Percentiles rank a stretch among this genome's conserved stretches.
Evolutionary conservation across 2,113 vertebrate genomes (phyloP).

Genomic region (Tautogolabrus adspersus): DNA sequence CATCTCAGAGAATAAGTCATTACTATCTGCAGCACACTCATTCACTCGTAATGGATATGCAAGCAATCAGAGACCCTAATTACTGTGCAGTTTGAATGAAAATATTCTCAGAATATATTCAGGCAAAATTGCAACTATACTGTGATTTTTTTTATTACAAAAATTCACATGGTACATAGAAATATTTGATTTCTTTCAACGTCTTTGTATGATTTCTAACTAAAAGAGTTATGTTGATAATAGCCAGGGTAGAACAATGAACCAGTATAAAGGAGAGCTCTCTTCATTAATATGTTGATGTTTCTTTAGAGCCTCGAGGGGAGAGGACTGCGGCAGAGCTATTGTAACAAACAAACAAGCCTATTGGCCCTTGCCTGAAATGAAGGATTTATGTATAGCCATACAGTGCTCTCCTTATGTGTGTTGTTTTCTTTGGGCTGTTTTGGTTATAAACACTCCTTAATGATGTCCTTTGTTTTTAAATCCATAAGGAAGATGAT

Average conservation of each 20-base stretch:
- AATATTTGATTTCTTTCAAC: constrained; percentile 57
- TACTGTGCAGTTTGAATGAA: constrained; percentile 75
- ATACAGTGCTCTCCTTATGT: constrained; percentile 45
- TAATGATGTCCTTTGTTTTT: constrained; percentile 31
- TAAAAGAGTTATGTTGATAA: constrained; percentile 56
- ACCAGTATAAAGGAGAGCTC: constrained; percentile 32
- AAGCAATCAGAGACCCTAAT: constrained; percentile 75
- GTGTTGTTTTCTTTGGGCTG: constrained; percentile 40
- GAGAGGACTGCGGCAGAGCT: constrained; percentile 35
- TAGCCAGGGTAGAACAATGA: constrained; percentile 63
- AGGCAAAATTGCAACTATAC: constrained; percentile 68
- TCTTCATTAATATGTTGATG: not conserved
- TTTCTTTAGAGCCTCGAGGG: constrained; percentile 10
- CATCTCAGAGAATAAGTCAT: constrained; percentile 27
- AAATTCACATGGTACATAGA: constrained; percentile 66
- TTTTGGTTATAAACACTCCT: constrained; percentile 50
- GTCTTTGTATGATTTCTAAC: constrained; percentile 49
- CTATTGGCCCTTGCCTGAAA: constrained; percentile 22
- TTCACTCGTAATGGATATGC: constrained; percentile 69
- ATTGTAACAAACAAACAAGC: constrained; percentile 24
- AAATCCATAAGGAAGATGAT: constrained; percentile 24
- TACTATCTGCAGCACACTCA: constrained; percentile 35
- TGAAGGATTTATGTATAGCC: constrained; percentile 72
- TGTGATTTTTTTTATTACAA: constrained; percentile 37
- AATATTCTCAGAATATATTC: constrained; percentile 53